A percentile compares a stretch with the other conserved stretches of the same genome.
These are phyloP conservation scores for Prionace glauca DNA, from an alignment of 2,797 vertebrate genomes.

Conservation along the genomic window DNA sequence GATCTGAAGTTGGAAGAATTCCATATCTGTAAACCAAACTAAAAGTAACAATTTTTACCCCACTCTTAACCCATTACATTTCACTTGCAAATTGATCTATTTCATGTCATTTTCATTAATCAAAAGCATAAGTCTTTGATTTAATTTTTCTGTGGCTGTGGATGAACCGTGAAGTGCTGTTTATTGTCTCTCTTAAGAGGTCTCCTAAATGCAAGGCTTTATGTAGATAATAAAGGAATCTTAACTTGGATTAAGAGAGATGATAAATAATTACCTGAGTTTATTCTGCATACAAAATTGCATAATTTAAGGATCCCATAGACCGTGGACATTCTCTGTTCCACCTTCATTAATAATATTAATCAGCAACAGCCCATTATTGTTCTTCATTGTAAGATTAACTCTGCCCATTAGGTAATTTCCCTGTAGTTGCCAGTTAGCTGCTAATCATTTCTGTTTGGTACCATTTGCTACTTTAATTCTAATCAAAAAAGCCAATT, in stretches of 20 bases:
- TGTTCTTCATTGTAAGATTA: background rate
- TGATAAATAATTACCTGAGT: background rate
- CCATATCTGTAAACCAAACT: no score
- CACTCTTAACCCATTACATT: background rate
- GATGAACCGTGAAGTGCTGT: background rate
- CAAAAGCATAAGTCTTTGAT: background rate
- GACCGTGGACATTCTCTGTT: no score
- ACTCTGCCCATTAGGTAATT: background rate
- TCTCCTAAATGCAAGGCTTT: background rate
- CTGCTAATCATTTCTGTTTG: background rate
- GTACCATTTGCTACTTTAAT: no score
- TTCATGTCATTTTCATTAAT: no score
- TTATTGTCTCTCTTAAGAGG: background rate
- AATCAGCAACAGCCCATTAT: background rate
- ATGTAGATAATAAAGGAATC: background rate
- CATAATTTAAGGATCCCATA: no score
- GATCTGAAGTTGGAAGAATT: no score
- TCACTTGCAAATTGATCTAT: background rate
- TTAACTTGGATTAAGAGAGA: background rate
- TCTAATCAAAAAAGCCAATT: no score
- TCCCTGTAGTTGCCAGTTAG: background rate
- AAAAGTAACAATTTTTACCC: background rate
- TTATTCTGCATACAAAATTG: background rate
- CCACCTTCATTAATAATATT: no score
- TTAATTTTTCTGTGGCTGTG: background rate